Evolutionary conservation across 2,888 invertebrate genomes (phyloP).

Genomic region (Epirrhoe tristata): DNA sequence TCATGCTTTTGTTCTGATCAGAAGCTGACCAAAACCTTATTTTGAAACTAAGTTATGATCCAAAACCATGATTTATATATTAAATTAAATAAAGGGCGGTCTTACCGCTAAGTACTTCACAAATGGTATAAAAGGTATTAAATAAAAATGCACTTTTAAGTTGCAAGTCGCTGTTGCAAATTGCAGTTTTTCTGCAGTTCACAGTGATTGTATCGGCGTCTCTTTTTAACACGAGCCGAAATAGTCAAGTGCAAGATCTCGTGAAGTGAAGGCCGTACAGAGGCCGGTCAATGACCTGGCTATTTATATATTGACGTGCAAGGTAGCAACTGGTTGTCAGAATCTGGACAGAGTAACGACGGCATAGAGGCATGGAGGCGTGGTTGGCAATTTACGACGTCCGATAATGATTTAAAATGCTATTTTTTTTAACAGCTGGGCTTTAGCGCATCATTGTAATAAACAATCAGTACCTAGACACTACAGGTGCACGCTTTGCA

Average conservation of each 20-base stretch:
- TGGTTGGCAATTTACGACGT: constrained; percentile 43
- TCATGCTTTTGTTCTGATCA: not conserved
- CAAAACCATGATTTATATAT: not conserved
- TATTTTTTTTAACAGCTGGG: constrained; percentile 19
- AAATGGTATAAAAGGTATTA: constrained; percentile 9
- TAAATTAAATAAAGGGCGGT: constrained; percentile 6
- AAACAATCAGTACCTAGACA: not conserved
- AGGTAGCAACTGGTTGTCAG: constrained; percentile 55
- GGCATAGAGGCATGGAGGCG: constrained; percentile 57
- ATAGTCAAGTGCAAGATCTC: constrained; percentile 48
- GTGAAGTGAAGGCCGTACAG: constrained; percentile 76
- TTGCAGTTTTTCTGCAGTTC: constrained; percentile 24
- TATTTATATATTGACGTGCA: constrained; percentile 71
- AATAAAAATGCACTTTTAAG: constrained; percentile 17
- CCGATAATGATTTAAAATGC: constrained; percentile 30
- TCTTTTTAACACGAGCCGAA: constrained; percentile 51
- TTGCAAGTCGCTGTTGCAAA: constrained; percentile 32
- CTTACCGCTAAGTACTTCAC: constrained; percentile 3
- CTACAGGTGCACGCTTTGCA: constrained; percentile 9
- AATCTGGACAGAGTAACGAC: constrained; percentile 39
- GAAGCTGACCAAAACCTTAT: not conserved
- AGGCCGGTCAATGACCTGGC: constrained; percentile 82
- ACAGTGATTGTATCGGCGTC: constrained; percentile 27
- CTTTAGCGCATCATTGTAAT: constrained; percentile 12
- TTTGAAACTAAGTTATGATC: not conserved